These are phyloP conservation scores for Sebastes steindachneri DNA, from an alignment of 2,797 vertebrate genomes.

Conservation along the genomic window DNA sequence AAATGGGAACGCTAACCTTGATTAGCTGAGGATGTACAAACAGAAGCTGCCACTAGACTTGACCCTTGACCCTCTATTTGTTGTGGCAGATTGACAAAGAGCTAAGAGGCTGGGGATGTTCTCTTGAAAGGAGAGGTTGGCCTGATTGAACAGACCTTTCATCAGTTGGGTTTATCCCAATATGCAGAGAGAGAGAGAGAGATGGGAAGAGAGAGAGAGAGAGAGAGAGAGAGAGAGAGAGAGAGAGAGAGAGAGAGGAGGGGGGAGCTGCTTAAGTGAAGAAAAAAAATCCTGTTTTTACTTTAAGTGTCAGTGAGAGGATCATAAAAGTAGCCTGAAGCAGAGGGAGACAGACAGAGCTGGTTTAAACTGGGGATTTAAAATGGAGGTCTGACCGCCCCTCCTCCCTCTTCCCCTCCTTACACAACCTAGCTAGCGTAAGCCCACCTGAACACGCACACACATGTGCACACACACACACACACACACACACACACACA, in stretches of 20 bases:
- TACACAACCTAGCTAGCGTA: slow-evolving; percentile 50
- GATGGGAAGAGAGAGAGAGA: background rate
- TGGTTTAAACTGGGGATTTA: slow-evolving; percentile 75
- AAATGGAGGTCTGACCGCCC: slow-evolving; percentile 74
- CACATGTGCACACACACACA: slow-evolving; percentile 16
- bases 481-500: slow-evolving; percentile 19
- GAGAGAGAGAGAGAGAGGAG: background rate
- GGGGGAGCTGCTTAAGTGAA: slow-evolving; percentile 17
- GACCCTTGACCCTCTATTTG: slow-evolving; percentile 22
- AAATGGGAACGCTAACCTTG: slow-evolving; percentile 34
- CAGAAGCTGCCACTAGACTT: background rate
- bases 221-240: background rate
- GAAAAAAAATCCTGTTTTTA: slow-evolving; percentile 43
- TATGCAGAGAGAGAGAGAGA: background rate
- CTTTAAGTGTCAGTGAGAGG: slow-evolving; percentile 69
- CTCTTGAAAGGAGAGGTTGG: background rate
- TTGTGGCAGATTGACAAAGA: background rate
- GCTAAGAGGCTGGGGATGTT: background rate
- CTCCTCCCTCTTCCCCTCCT: slow-evolving; percentile 40
- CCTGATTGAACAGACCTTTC: slow-evolving; percentile 22
- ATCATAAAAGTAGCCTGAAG: slow-evolving; percentile 71
- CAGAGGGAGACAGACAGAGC: slow-evolving; percentile 65
- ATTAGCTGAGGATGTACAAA: slow-evolving; percentile 36
- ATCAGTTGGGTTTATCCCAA: slow-evolving; percentile 29
- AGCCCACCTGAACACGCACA: slow-evolving; percentile 60